phyloP scores from a whole-genome alignment of 1,140 invertebrate species.

The Cylas formicarius region DNA sequence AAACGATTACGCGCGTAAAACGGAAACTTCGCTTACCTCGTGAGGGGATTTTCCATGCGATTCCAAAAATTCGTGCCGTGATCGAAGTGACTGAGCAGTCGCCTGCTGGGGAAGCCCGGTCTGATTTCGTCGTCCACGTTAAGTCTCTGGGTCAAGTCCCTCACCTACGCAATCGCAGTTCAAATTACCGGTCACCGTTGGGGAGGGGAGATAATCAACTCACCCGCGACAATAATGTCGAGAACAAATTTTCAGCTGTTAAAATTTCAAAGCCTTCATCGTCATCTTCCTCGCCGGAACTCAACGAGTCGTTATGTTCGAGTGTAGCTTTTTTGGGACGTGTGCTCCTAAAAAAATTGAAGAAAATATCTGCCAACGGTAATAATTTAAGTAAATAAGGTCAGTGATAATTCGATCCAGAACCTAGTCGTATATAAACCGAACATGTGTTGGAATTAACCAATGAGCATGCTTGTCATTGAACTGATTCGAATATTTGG shows the following conservation, averaged over 20 bases:
- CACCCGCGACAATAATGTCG: conserved; percentile 75
- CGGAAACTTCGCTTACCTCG: conserved; percentile 26
- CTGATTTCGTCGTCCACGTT: conserved; percentile 68
- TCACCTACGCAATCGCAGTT: conserved; percentile 49
- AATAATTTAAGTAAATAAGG: too few species aligned
- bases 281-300: conserved; percentile 80
- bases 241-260: conserved; percentile 85
- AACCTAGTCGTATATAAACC: too few species aligned
- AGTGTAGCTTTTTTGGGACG: conserved; percentile 57
- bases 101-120: conserved; percentile 50
- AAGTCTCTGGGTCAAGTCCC: conserved; percentile 73
- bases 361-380: too few species aligned
- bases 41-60: conserved; percentile 30
- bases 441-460: too few species aligned
- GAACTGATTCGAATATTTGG: too few species aligned
- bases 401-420: too few species aligned
- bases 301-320: conserved; percentile 71
- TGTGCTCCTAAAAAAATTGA: conserved; percentile 59
- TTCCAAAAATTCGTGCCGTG: conserved; percentile 40
- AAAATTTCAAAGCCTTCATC: conserved; percentile 84
- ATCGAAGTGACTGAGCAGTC: conserved; percentile 43
- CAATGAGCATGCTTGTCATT: too few species aligned
- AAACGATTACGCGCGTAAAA: background rate
- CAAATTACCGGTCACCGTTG: background rate
- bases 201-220: background rate